A percentile compares a stretch with the other conserved stretches of the same genome.
phyloP scores from a whole-genome alignment of 1,140 invertebrate species.

The Plectrocnemia conspersa region DNA sequence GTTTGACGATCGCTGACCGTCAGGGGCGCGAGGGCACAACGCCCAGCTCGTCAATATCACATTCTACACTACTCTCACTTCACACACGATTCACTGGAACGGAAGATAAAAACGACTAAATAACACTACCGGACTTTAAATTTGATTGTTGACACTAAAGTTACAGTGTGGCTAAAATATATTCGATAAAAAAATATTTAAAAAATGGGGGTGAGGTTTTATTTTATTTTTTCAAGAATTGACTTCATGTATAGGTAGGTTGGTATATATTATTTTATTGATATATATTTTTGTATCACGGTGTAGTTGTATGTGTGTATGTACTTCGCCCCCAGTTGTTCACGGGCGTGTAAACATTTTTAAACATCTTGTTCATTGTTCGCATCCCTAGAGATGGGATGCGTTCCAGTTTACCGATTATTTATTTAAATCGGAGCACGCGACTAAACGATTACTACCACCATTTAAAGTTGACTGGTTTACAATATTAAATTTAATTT shows the following conservation, averaged over 20 bases:
- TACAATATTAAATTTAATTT: too few species aligned
- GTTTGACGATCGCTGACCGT: conserved; percentile 8
- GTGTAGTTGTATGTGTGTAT: not conserved
- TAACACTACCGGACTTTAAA: conserved; percentile 15
- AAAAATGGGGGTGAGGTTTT: too few species aligned
- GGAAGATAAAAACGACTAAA: conserved; percentile 29
- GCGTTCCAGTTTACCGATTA: conserved; percentile 27
- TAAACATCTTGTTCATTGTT: conserved; percentile 32
- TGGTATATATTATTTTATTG: not conserved
- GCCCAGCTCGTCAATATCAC: conserved; percentile 13
- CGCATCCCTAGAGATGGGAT: conserved; percentile 6
- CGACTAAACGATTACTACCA: too few species aligned
- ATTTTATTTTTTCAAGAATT: too few species aligned
- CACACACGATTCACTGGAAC: conserved; percentile 34
- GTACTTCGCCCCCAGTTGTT: conserved; percentile 17
- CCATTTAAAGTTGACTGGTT: too few species aligned
- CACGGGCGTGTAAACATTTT: conserved; percentile 34
- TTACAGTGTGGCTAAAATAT: too few species aligned
- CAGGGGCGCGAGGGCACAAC: conserved; percentile 11
- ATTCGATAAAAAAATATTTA: too few species aligned
- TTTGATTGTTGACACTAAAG: too few species aligned
- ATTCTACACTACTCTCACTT: conserved; percentile 12
- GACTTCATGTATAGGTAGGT: not conserved
- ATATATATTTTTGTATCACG: not conserved
- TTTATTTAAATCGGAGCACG: conserved; percentile 35